phyloP scores from a whole-genome alignment of 2,113 vertebrate genomes.

The Mohoua ochrocephala region DNA sequence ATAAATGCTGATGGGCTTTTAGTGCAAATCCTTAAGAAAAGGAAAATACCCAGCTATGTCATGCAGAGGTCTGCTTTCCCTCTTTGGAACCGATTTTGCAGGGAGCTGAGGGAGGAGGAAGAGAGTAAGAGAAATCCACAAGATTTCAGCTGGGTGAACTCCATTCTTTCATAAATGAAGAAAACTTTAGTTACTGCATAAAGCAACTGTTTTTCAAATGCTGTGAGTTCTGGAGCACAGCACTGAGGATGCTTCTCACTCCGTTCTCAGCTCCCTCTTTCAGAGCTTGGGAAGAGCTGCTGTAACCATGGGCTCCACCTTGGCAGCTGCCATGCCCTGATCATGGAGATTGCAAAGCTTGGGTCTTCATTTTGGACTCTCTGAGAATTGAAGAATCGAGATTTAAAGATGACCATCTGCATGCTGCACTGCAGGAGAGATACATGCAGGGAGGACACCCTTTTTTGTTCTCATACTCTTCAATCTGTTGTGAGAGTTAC shows the following conservation, averaged over 20 bases:
- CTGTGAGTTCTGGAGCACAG: neutral
- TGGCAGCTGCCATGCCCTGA: neutral
- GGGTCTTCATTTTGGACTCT: neutral
- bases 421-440: neutral
- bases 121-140: neutral
- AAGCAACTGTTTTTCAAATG: neutral
- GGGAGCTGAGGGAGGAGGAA: neutral
- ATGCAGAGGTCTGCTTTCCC: neutral
- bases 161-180: neutral
- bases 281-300: neutral
- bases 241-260: neutral
- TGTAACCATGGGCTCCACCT: neutral
- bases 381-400: neutral
- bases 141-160: neutral
- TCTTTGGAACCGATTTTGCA: neutral
- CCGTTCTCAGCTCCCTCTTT: neutral
- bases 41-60: neutral
- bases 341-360: neutral
- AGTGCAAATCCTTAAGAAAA: neutral
- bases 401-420: slow-evolving; percentile 3
- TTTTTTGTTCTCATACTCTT: slow-evolving; percentile 27
- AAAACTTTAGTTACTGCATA: neutral
- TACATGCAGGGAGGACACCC: neutral
- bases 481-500: slow-evolving; percentile 20
- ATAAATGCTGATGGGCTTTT: neutral